Base-by-base conservation (phyloP, 2,113 vertebrate species). In the Archocentrus centrarchus region DNA sequence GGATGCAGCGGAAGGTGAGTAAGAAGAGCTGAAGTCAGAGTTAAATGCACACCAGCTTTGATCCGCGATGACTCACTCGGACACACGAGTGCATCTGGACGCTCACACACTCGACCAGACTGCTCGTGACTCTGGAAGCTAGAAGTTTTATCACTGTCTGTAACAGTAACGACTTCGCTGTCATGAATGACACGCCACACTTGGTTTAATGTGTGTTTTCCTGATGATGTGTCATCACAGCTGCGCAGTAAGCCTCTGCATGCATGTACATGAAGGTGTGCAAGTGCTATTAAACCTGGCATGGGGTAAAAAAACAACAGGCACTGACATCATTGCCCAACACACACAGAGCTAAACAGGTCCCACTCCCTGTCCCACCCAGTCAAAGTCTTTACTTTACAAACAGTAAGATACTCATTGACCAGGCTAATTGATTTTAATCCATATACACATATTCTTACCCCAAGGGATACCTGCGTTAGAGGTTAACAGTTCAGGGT, bases 1-100 rank as follows among this genome's bases (percentile, higher is more conserved):
- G 41, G 80, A 32, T 57, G n/a, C 18, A 60, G 66, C 50, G 20
- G 57, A 81, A 75, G 59, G 62, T 94, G 94, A 93, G 77, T 89
- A 86, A 93, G 83, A 82, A 76, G 39, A 60, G 44, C 41, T 85
- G 59, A 83, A 82, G 82, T 86, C 77, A 84, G 57, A 80, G 17
- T 6, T 47, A 73, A 59, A 70, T 39, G 22, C 60, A 66, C 44
- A 18, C 60, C 20, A 27, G 53, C 9, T 81, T 84, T 85, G 18
- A 80, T 50, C 20, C 22, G 0, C 2, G 5, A 17, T 95, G 92
- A 93, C 80, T 90, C 91, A 89, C 39, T 10, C 44, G 47, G 1
- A 32, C 68, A 61, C 6, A 22, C 17, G 39, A 14, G 50, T 75
- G 17, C 47, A 62, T 22, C 22, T 70, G 13, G 17, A 41, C 2